Percentiles rank a stretch among this genome's conserved stretches.
Evolutionary conservation across 2,888 invertebrate species (phyloP).

Genomic region (Drosophila dives): DNA sequence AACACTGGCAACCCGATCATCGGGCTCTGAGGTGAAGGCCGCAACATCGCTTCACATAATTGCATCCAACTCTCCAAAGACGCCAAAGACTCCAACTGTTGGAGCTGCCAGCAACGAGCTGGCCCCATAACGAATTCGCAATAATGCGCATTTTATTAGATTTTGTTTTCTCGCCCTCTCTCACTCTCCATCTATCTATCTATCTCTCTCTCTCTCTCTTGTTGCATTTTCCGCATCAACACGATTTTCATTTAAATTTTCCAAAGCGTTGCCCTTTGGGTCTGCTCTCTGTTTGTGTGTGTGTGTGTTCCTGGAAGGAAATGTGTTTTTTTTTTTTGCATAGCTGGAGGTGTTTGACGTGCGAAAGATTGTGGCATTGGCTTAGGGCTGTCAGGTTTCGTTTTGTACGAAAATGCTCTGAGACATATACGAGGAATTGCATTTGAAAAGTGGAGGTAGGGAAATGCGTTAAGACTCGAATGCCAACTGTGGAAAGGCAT

Average conservation of each 20-base stretch:
- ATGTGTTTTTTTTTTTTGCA: slow-evolving; percentile 38
- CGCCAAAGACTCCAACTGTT: slow-evolving; percentile 5
- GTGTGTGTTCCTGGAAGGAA: slow-evolving; percentile 55
- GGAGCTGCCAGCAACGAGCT: slow-evolving; percentile 26
- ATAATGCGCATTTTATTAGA: slow-evolving; percentile 78
- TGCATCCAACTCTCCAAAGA: slow-evolving; percentile 45
- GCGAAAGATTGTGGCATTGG: slow-evolving; percentile 55
- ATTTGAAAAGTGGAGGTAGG: slow-evolving; percentile 15
- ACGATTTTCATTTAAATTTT: slow-evolving; percentile 76
- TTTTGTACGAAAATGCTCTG: slow-evolving; percentile 27
- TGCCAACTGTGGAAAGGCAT: slow-evolving; percentile 9
- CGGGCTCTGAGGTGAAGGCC: slow-evolving; percentile 72
- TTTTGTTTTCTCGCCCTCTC: slow-evolving; percentile 21
- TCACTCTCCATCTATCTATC: slow-evolving; percentile 23
- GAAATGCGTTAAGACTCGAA: slow-evolving; percentile 4
- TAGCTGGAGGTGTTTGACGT: slow-evolving; percentile 60
- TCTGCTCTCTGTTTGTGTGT: slow-evolving; percentile 27
- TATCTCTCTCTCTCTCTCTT: slow-evolving; percentile 31
- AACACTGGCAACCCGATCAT: slow-evolving; percentile 60
- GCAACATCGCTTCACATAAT: slow-evolving; percentile 49
- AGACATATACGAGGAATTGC: slow-evolving; percentile 42
- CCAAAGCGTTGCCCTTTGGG: slow-evolving; percentile 65
- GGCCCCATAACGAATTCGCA: slow-evolving; percentile 76
- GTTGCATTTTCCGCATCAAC: slow-evolving; percentile 76
- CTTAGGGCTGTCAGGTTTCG: slow-evolving; percentile 62